phyloP scores from a whole-genome alignment of 1,140 invertebrate species.

The Ips nitidus region DNA sequence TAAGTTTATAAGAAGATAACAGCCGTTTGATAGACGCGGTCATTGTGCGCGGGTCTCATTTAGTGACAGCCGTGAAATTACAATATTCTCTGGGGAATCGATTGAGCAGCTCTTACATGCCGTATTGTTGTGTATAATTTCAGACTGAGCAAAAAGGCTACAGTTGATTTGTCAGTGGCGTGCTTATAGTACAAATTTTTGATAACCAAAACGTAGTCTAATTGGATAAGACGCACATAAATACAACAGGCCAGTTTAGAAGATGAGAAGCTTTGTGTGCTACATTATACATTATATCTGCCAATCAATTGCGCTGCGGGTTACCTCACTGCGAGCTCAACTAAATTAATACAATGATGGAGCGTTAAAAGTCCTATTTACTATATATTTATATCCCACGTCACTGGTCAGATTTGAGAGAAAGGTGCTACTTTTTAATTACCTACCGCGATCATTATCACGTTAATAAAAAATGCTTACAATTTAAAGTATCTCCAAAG shows the following conservation, averaged over 20 bases:
- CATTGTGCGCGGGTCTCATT: constrained; percentile 48
- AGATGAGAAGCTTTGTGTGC: constrained; percentile 25
- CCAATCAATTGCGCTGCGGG: constrained; percentile 47
- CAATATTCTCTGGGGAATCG: constrained; percentile 51
- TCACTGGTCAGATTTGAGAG: constrained; percentile 34
- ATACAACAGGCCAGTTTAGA: constrained; percentile 14
- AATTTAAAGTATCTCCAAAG: constrained; percentile 1
- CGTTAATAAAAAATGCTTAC: background rate
- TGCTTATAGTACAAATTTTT: background rate
- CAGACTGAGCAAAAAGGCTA: constrained; percentile 11
- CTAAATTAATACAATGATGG: constrained; percentile 47
- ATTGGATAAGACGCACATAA: too few relatives aligned
- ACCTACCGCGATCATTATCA: constrained; percentile 15
- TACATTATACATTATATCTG: constrained; percentile 37
- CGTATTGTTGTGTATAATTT: constrained; percentile 39
- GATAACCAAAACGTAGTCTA: background rate
- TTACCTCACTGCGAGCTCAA: constrained; percentile 32
- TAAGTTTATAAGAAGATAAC: constrained; percentile 46
- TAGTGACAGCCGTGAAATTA: constrained; percentile 52
- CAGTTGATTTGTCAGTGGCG: constrained; percentile 5
- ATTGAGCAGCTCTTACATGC: constrained; percentile 44
- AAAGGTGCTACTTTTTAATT: constrained; percentile 37
- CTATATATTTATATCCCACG: constrained; percentile 26
- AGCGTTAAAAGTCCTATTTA: constrained; percentile 43
- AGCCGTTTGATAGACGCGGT: constrained; percentile 44